Evolutionary conservation across 2,113 vertebrate genomes (phyloP).

Genomic region (Addax nasomaculatus): DNA sequence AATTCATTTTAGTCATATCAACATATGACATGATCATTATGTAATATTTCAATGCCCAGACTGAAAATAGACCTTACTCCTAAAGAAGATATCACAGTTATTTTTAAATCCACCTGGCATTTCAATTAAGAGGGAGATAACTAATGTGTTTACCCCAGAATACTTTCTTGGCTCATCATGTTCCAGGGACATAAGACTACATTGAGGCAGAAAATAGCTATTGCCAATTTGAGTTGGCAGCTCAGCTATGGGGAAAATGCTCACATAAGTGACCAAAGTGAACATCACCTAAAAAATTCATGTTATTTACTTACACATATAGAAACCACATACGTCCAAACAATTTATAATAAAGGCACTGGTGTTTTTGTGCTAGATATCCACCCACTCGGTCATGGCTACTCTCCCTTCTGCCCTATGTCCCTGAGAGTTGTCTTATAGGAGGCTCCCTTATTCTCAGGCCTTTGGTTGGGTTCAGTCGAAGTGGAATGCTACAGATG

Average conservation of each 20-base stretch:
- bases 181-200: constrained; percentile 37
- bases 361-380: not conserved
- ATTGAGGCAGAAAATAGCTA: constrained; percentile 39
- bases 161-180: constrained; percentile 40
- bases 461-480: not conserved
- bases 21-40: constrained; percentile 56
- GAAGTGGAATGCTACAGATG: not conserved
- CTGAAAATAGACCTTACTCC: constrained; percentile 50
- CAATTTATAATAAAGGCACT: not conserved
- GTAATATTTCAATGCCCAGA: constrained; percentile 46
- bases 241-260: constrained; percentile 15
- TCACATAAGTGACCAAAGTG: not conserved
- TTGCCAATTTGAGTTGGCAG: constrained; percentile 7
- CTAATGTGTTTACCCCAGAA: constrained; percentile 60
- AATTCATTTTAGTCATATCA: constrained; percentile 60
- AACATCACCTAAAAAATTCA: not conserved
- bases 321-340: not conserved
- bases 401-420: not conserved
- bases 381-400: not conserved
- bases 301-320: not conserved
- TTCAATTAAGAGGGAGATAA: constrained; percentile 68
- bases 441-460: not conserved
- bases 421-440: not conserved
- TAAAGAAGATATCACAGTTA: constrained; percentile 54
- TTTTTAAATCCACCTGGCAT: constrained; percentile 64